A percentile compares a stretch with the other conserved stretches of the same genome.
Conservation (phyloP, 2,797 vertebrate species). For the Ctenopoma kingsleyae region DNA sequence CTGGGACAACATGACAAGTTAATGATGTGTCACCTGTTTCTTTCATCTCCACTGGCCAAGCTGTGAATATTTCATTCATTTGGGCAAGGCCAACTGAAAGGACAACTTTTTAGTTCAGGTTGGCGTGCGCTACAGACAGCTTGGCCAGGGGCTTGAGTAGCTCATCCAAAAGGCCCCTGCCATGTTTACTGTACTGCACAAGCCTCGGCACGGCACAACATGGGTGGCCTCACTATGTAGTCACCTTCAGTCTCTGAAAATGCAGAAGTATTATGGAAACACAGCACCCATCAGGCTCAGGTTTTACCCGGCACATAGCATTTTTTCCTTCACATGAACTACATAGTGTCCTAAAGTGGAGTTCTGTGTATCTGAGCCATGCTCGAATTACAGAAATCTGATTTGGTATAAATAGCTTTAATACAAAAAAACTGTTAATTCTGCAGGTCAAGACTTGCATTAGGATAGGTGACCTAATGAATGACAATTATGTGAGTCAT, state of each 20-base stretch:
- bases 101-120: slow-evolving; percentile 75
- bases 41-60: slow-evolving; percentile 59
- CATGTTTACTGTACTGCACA: slow-evolving; percentile 79
- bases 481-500: slow-evolving; percentile 3
- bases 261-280: slow-evolving; percentile 74
- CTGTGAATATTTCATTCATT: slow-evolving; percentile 62
- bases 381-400: too few species aligned
- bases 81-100: slow-evolving; percentile 63
- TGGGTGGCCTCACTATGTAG: slow-evolving; percentile 82
- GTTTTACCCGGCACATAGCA: slow-evolving; percentile 58
- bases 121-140: slow-evolving; percentile 75
- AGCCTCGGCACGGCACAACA: slow-evolving; percentile 76
- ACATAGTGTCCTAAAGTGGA: slow-evolving; percentile 31
- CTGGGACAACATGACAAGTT: slow-evolving; percentile 78
- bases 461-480: slow-evolving; percentile 1
- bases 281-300: slow-evolving; percentile 67
- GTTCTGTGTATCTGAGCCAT: slow-evolving; percentile 5
- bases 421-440: too few species aligned
- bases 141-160: slow-evolving; percentile 77
- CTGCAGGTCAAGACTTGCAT: not conserved
- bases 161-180: slow-evolving; percentile 78
- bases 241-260: slow-evolving; percentile 76
- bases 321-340: slow-evolving; percentile 53
- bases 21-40: slow-evolving; percentile 70
- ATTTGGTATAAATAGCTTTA: too few species aligned